These are phyloP conservation scores for Patagioenas fasciata DNA, from an alignment of 2,113 vertebrate species.

Conservation along the genomic window DNA sequence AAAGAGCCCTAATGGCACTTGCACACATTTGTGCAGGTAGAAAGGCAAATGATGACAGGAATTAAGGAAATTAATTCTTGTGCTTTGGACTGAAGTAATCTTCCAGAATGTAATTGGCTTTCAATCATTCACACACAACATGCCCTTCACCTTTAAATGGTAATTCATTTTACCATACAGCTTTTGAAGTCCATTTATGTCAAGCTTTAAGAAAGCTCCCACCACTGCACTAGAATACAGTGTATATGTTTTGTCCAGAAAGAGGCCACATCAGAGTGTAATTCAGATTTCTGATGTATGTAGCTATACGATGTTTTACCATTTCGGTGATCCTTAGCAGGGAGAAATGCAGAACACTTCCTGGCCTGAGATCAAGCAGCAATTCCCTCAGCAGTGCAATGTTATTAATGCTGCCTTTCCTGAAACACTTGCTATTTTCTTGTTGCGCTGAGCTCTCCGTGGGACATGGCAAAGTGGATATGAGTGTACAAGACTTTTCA, in stretches of 20 bases:
- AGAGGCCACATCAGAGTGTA: fast-evolving
- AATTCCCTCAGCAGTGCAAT: neutral
- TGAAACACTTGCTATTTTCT: neutral
- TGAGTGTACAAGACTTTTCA: neutral
- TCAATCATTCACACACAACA: slow-evolving; percentile 55
- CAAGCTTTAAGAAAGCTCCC: neutral
- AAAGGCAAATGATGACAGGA: slow-evolving; percentile 47
- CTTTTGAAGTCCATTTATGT: neutral
- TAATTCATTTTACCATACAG: slow-evolving; percentile 24
- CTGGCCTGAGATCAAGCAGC: neutral
- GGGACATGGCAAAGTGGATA: neutral
- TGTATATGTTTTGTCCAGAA: neutral
- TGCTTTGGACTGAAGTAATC: slow-evolving; percentile 63
- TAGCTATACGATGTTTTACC: neutral
- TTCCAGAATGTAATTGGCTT: slow-evolving; percentile 52
- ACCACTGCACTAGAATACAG: neutral
- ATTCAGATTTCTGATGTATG: neutral
- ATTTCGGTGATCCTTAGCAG: neutral
- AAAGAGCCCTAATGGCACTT: slow-evolving; percentile 46
- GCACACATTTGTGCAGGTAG: slow-evolving; percentile 54
- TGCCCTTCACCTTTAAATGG: slow-evolving; percentile 52
- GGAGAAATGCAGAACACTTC: neutral
- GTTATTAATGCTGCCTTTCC: neutral
- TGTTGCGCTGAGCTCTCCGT: neutral
- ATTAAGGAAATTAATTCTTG: slow-evolving; percentile 66